Conservation (phyloP, 2,797 vertebrate genomes). For the Lutjanus campechanus region DNA sequence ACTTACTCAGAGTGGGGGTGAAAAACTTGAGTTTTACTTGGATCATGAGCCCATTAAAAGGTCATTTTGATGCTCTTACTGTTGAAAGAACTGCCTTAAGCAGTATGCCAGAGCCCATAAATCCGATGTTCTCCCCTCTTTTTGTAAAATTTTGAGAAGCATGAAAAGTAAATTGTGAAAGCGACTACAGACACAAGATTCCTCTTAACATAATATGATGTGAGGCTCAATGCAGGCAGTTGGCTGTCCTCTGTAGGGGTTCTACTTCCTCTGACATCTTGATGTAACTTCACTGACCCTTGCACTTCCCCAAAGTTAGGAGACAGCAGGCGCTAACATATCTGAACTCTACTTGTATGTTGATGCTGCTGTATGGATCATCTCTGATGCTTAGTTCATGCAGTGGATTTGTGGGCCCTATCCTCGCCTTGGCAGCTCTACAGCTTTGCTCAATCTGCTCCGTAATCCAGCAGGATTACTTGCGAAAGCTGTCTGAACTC, state of each 20-base stretch:
- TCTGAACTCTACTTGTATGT: conserved; percentile 41
- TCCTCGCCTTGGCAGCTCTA: conserved; percentile 64
- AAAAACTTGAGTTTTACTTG: background rate
- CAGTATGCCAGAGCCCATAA: background rate
- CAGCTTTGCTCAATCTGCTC: conserved; percentile 80
- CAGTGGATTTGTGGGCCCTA: conserved; percentile 66
- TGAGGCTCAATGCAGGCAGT: background rate
- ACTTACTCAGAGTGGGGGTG: no score
- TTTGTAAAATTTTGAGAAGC: background rate
- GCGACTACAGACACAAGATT: background rate
- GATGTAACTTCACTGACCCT: background rate
- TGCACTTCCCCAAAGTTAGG: background rate
- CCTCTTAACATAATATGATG: background rate
- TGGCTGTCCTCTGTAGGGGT: background rate
- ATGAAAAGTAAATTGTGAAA: background rate
- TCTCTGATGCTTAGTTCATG: conserved; percentile 62
- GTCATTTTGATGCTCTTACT: background rate
- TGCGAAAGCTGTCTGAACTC: conserved; percentile 74
- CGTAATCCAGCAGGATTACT: conserved; percentile 82
- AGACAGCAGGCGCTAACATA: background rate
- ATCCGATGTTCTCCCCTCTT: background rate
- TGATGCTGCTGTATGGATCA: conserved; percentile 58
- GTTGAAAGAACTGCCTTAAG: background rate
- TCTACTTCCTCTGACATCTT: background rate
- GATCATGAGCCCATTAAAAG: background rate